A percentile compares a stretch with the other conserved stretches of the same genome.
Conservation (phyloP, 2,888 invertebrate genomes). For the Chymomyza procnemis region DNA sequence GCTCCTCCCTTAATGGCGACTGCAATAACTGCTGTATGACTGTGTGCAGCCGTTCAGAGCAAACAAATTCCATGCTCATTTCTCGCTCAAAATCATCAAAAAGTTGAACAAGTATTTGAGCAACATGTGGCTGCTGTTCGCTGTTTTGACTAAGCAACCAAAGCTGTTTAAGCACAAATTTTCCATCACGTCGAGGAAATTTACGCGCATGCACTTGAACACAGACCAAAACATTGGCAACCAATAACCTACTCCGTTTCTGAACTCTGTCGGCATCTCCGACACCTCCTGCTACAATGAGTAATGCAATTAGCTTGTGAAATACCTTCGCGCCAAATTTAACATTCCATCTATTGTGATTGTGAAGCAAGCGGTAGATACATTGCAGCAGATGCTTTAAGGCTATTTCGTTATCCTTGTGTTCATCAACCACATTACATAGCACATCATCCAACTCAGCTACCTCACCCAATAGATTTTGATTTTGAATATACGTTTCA, state of each 20-base stretch:
- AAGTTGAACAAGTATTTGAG: slow-evolving; percentile 62
- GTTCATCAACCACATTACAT: slow-evolving; percentile 48
- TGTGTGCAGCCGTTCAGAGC: slow-evolving; percentile 35
- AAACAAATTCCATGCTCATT: slow-evolving; percentile 35
- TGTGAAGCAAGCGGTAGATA: slow-evolving; percentile 47
- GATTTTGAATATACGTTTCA: slow-evolving; percentile 60
- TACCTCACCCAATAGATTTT: slow-evolving; percentile 59
- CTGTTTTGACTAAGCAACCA: slow-evolving; percentile 51
- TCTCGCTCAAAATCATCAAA: slow-evolving; percentile 58
- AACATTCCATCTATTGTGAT: slow-evolving; percentile 53
- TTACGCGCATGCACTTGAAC: slow-evolving; percentile 57
- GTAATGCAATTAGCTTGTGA: slow-evolving; percentile 57
- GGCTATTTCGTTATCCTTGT: slow-evolving; percentile 47
- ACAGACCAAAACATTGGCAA: slow-evolving; percentile 61
- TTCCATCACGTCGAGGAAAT: slow-evolving; percentile 45
- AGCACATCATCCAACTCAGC: slow-evolving; percentile 60
- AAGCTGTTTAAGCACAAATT: slow-evolving; percentile 46
- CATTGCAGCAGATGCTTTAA: slow-evolving; percentile 52
- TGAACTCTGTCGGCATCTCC: background rate
- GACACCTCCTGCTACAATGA: slow-evolving; percentile 36
- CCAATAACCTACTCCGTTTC: slow-evolving; percentile 31
- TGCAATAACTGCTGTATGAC: slow-evolving; percentile 52
- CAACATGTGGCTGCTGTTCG: slow-evolving; percentile 35
- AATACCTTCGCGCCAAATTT: slow-evolving; percentile 57
- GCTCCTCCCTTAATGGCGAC: slow-evolving; percentile 56